Evolutionary conservation across 2,888 invertebrate species (phyloP), one percentile per base, ranked within the genome.

Genomic region (Catocala nupta): DNA sequence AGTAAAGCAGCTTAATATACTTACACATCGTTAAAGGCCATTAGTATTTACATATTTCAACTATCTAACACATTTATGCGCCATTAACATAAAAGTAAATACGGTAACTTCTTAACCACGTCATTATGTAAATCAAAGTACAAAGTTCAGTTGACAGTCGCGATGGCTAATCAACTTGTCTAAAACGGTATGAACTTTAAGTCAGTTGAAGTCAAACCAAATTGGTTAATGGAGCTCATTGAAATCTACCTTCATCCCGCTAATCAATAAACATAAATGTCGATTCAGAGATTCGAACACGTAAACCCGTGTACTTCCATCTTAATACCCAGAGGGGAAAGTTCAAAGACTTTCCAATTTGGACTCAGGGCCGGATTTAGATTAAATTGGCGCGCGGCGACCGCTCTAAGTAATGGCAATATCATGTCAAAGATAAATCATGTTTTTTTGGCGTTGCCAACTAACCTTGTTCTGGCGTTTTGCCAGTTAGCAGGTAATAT

Each of bases 241-340:
- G 90, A 88, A 90, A 88, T 85, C 90, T 83, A 84, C 84, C 86
- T 79, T 85, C 84, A 77, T 80, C 77, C 72, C 80, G 83, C 86
- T 90, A 90, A 92, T 92, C 93, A 91, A 93, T 93, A 92, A 89
- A 89, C 90, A 92, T 91, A 90, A 92, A 92, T 82, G 91, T 90
- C 90, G 81, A 83, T 86, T 87, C 87, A 84, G 83, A 84, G 89
- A 87, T 86, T 82, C 82, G 83, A 84, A 85, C 85, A 85, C 85
- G 86, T 85, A 85, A 90, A 87, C 84, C 84, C 82, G 81, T 81
- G 80, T 78, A 47, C 16, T 79, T 76, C 76, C 71, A 81, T 80
- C 87, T 86, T 86, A 83, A 86, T 86, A 80, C 85, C 78, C 82
- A 73, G 85, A 68, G 89, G 86, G 91, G 88, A 88, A 81, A 86